These are phyloP conservation scores for Drosophila lacicola DNA, from an alignment of 2,888 invertebrate species.

Conservation along the genomic window DNA sequence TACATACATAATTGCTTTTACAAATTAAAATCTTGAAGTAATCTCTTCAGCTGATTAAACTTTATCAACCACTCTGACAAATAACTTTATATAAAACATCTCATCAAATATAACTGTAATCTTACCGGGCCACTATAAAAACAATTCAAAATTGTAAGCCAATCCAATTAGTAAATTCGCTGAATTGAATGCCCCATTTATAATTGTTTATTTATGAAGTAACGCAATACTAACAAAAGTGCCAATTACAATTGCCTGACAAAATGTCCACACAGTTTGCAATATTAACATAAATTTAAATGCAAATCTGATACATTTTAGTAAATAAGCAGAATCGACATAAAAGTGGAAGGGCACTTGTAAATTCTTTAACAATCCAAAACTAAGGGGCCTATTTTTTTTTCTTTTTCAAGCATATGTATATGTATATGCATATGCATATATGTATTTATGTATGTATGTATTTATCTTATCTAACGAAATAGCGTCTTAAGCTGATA, in stretches of 20 bases:
- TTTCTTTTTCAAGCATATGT: neutral
- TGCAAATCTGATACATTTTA: neutral
- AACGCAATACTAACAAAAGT: constrained; percentile 59
- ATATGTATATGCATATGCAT: neutral
- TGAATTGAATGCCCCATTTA: constrained; percentile 16
- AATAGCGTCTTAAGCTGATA: no score
- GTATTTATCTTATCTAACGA: no score
- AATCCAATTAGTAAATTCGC: constrained; percentile 4
- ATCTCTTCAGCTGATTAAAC: constrained; percentile 19
- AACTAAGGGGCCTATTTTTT: neutral
- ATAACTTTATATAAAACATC: neutral
- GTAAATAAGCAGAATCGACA: neutral
- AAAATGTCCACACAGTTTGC: constrained; percentile 28
- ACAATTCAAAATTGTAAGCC: neutral
- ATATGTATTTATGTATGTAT: no score
- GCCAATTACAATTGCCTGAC: constrained; percentile 72
- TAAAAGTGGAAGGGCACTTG: neutral
- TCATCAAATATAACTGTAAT: neutral
- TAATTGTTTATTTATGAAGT: constrained; percentile 5
- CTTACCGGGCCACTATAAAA: neutral
- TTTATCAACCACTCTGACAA: neutral
- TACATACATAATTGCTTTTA: constrained; percentile 16
- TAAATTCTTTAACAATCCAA: neutral
- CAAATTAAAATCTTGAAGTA: constrained; percentile 11
- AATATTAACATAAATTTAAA: constrained; percentile 9